Evolutionary conservation across 2,113 vertebrate species (phyloP).

Genomic region (Oncorhynchus keta): DNA sequence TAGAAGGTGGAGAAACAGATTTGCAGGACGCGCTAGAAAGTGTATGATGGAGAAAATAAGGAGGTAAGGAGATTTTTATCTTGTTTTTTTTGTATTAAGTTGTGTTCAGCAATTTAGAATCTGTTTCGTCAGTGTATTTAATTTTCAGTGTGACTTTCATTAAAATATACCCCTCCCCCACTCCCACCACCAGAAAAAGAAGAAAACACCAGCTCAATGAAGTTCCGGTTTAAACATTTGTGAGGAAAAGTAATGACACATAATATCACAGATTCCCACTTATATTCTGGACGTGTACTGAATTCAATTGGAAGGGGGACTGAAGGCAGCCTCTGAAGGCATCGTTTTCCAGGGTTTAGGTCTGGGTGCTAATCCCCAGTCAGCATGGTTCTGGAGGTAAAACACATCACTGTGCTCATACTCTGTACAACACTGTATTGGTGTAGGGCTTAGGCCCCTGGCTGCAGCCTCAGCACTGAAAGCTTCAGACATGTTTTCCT

Average conservation of each 20-base stretch:
- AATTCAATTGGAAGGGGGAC: slow-evolving; percentile 23
- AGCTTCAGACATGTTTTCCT: slow-evolving; percentile 61
- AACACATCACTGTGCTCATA: slow-evolving; percentile 70
- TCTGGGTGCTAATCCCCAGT: slow-evolving; percentile 65
- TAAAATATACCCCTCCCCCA: background rate
- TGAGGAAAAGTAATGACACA: background rate
- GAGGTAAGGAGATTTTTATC: slow-evolving; percentile 20
- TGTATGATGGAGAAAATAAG: background rate
- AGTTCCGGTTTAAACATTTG: slow-evolving; percentile 11
- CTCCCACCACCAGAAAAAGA: background rate
- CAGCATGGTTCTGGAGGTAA: slow-evolving; percentile 61
- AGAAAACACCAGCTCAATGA: slow-evolving; percentile 13
- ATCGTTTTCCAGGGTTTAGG: slow-evolving; percentile 62
- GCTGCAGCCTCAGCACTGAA: slow-evolving; percentile 46
- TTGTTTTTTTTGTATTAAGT: slow-evolving; percentile 1
- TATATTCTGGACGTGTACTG: background rate
- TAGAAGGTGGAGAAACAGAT: background rate
- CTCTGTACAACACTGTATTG: slow-evolving; percentile 63
- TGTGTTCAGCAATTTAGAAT: background rate
- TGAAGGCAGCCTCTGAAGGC: slow-evolving; percentile 51
- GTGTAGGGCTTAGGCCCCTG: slow-evolving; percentile 69
- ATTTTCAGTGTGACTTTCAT: background rate
- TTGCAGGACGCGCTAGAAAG: background rate
- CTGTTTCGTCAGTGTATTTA: slow-evolving; percentile 5
- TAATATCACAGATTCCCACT: background rate